Percentiles rank a stretch among this genome's conserved stretches.
These are phyloP conservation scores for Poeciliopsis turneri DNA, from an alignment of 2,797 vertebrate species.

Conservation along the genomic window DNA sequence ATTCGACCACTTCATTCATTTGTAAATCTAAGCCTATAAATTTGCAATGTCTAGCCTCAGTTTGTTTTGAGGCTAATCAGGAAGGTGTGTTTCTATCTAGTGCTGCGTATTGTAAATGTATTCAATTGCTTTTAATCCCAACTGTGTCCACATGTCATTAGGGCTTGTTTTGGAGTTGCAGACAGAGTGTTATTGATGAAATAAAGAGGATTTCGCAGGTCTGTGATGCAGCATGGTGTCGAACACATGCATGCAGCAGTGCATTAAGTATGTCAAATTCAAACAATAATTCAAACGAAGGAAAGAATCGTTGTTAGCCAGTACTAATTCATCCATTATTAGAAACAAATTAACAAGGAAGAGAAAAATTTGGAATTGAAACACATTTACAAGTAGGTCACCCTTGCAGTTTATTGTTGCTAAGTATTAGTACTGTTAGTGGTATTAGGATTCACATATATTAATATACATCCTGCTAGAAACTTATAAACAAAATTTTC, in stretches of 20 bases:
- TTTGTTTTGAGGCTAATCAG: background rate
- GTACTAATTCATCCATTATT: background rate
- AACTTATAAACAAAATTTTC: background rate
- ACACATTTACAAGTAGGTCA: background rate
- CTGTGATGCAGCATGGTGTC: constrained; percentile 51
- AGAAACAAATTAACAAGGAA: background rate
- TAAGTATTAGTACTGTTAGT: background rate
- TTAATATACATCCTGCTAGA: background rate
- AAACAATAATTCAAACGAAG: background rate
- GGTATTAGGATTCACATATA: background rate
- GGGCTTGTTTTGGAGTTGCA: constrained; percentile 97
- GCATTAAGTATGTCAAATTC: background rate
- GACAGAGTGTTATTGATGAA: constrained; percentile 98
- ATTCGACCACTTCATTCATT: constrained; percentile 3
- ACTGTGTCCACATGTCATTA: constrained; percentile 80
- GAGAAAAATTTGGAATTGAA: background rate
- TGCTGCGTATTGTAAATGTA: constrained; percentile 31
- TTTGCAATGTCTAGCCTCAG: background rate
- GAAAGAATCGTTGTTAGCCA: background rate
- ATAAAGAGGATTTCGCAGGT: constrained; percentile 98
- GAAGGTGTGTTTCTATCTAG: constrained; percentile 8
- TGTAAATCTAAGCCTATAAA: background rate
- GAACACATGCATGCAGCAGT: constrained; percentile 57
- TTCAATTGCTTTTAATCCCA: constrained; percentile 26
- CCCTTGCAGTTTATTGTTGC: background rate